Conservation (phyloP, 1,140 invertebrate species). For the Helicoverpa zea region DNA sequence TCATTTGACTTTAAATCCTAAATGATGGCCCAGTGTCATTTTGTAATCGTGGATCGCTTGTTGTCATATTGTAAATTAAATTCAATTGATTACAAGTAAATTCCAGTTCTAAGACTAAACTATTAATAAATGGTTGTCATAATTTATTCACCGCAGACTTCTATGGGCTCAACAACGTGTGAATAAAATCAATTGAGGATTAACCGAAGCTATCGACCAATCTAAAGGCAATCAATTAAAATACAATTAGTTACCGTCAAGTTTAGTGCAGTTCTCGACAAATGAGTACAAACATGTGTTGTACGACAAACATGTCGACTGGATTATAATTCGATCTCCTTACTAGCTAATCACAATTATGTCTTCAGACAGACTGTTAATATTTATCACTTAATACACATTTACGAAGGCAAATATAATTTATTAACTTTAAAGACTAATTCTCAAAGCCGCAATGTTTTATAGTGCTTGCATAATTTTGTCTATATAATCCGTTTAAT, state of each 20-base stretch:
- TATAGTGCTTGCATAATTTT: conserved; percentile 25
- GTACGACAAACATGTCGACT: conserved; percentile 3
- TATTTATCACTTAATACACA: not conserved
- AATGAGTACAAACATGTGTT: conserved; percentile 25
- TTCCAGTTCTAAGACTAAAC: no score
- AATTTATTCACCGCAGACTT: not conserved
- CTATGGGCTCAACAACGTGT: not conserved
- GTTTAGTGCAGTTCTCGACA: not conserved
- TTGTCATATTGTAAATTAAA: no score
- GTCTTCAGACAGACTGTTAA: conserved; percentile 2
- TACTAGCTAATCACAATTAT: conserved; percentile 22
- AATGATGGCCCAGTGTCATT: no score
- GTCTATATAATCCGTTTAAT: conserved; percentile 31
- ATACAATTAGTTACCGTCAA: conserved; percentile 32
- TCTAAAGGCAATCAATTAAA: conserved; percentile 27
- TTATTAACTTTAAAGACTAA: not conserved
- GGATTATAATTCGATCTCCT: conserved; percentile 16
- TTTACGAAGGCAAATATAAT: not conserved
- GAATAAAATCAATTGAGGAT: conserved; percentile 2
- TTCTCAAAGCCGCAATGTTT: not conserved
- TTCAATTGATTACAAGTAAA: no score
- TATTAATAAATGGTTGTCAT: no score
- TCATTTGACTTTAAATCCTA: no score
- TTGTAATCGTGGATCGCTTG: no score
- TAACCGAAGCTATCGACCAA: not conserved